Conservation (phyloP, 2,888 invertebrate species). For the Drosophila koepferae region DNA sequence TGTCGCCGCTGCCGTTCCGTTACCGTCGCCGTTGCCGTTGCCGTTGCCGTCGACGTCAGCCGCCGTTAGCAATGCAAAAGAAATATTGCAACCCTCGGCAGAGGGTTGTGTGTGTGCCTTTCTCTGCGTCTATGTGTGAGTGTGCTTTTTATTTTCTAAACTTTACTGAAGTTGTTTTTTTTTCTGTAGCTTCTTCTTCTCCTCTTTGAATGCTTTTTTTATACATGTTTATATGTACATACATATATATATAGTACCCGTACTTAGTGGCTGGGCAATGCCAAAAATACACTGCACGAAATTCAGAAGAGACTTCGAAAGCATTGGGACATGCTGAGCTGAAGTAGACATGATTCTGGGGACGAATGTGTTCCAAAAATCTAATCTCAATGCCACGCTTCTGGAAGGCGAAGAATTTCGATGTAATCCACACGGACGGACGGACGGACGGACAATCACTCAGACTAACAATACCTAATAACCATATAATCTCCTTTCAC, state of each 20-base stretch:
- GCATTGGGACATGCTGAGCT: too few species aligned
- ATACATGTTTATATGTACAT: constrained; percentile 12
- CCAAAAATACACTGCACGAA: constrained; percentile 40
- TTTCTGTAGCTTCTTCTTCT: constrained; percentile 13
- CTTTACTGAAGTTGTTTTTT: constrained; percentile 49
- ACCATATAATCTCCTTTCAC: too few species aligned
- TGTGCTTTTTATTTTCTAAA: constrained; percentile 67
- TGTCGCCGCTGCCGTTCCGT: background rate
- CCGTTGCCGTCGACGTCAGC: constrained; percentile 24
- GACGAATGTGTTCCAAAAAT: background rate
- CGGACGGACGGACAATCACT: too few species aligned
- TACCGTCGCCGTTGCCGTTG: constrained; percentile 6
- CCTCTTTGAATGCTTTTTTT: constrained; percentile 40
- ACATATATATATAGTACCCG: constrained; percentile 37
- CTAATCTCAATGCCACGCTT: background rate
- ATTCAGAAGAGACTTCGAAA: background rate
- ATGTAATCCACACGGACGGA: too few species aligned
- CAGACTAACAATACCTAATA: too few species aligned
- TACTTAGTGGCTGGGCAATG: constrained; percentile 76
- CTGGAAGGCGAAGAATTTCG: too few species aligned
- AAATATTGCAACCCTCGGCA: constrained; percentile 82
- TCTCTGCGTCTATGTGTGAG: background rate
- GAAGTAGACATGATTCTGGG: background rate
- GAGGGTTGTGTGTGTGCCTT: constrained; percentile 54
- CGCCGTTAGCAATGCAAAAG: constrained; percentile 65